Conservation (phyloP, 2,888 invertebrate species). For the Platycheirus albimanus region DNA sequence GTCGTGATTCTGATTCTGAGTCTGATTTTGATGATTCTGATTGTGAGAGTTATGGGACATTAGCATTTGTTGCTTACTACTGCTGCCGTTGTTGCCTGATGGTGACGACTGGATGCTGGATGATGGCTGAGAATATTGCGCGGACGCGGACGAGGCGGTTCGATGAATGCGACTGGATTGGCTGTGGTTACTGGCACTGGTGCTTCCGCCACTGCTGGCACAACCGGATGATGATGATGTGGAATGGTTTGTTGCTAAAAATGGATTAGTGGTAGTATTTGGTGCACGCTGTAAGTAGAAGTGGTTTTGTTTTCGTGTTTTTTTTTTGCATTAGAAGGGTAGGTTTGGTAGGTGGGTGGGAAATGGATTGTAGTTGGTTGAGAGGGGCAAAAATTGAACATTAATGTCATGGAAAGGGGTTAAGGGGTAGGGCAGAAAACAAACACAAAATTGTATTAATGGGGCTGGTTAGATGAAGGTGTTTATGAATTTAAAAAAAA, state of each 20-base stretch:
- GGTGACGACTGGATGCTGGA: conserved; percentile 75
- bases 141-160: conserved; percentile 70
- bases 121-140: conserved; percentile 74
- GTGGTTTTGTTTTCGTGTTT: conserved; percentile 74
- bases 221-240: conserved; percentile 75
- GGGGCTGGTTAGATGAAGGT: conserved; percentile 43
- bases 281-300: conserved; percentile 78
- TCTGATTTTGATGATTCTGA: too few relatives aligned
- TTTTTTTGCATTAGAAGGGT: conserved; percentile 56
- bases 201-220: conserved; percentile 72
- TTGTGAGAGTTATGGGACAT: conserved; percentile 75
- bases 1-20: conserved; percentile 77
- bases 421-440: conserved; percentile 41
- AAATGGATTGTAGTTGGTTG: not conserved
- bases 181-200: conserved; percentile 71
- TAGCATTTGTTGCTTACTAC: conserved; percentile 78
- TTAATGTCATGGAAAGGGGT: conserved; percentile 3
- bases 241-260: conserved; percentile 80
- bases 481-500: conserved; percentile 49
- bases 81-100: conserved; percentile 60
- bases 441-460: conserved; percentile 54
- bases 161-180: conserved; percentile 63
- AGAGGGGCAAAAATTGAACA: not conserved
- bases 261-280: conserved; percentile 81
- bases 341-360: not conserved